These are phyloP conservation scores for Macrotrachela quadricornifera DNA, from an alignment of 1,140 invertebrate genomes.

Conservation along the genomic window DNA sequence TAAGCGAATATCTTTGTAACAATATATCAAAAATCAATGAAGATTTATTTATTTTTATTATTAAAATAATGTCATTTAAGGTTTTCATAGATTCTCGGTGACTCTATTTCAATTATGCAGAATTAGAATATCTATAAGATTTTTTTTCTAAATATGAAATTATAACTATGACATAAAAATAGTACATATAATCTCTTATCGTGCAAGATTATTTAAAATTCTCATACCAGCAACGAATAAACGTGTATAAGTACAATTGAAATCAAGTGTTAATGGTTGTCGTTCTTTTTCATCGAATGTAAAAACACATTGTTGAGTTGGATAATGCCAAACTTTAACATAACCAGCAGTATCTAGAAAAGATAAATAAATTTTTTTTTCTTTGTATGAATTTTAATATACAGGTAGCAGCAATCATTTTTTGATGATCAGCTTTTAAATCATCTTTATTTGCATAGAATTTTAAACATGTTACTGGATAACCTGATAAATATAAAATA, in stretches of 20 bases:
- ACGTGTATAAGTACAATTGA: background rate
- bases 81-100: too few relatives aligned
- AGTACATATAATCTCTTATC: too few relatives aligned
- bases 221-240: background rate
- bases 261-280: constrained; percentile 3
- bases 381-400: background rate
- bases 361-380: too few relatives aligned
- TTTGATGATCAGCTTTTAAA: constrained; percentile 1
- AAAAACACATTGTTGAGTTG: constrained; percentile 2
- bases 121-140: too few relatives aligned
- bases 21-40: too few relatives aligned
- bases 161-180: too few relatives aligned
- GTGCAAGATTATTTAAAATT: background rate
- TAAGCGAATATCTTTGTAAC: too few relatives aligned
- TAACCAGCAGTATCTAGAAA: constrained; percentile 3
- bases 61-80: too few relatives aligned
- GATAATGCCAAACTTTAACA: constrained; percentile 8
- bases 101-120: too few relatives aligned
- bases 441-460: constrained; percentile 1
- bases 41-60: too few relatives aligned
- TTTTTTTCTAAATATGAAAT: too few relatives aligned
- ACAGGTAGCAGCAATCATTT: constrained; percentile 6
- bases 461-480: constrained; percentile 4
- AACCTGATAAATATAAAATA: background rate
- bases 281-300: constrained; percentile 3